phyloP scores from a whole-genome alignment of 2,797 vertebrate species.

The Hephaestus fuliginosus region DNA sequence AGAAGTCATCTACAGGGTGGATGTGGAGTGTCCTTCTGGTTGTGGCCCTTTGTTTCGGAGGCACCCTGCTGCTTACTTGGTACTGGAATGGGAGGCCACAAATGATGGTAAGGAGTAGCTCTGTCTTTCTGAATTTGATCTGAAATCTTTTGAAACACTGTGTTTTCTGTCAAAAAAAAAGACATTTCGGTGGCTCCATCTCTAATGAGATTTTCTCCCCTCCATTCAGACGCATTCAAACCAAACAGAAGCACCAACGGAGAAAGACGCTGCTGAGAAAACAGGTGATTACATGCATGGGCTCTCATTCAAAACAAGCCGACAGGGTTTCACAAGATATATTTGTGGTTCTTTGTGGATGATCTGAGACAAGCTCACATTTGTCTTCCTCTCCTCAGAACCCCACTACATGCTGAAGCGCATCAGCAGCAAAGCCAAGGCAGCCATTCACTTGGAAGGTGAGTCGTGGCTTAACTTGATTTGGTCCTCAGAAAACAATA shows the following conservation, averaged over 20 bases:
- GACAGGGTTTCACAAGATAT: not conserved
- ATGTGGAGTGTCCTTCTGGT: conserved; percentile 67
- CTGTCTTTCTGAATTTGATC: not conserved
- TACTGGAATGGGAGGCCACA: conserved; percentile 51
- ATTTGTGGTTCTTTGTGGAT: not conserved
- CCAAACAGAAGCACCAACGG: conserved; percentile 29
- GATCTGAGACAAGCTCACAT: conserved; percentile 43
- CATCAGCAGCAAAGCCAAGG: conserved; percentile 75
- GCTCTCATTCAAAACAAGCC: not conserved
- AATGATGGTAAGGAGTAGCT: conserved; percentile 45
- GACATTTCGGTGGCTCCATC: not conserved
- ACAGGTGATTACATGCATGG: conserved; percentile 62
- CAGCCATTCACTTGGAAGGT: conserved; percentile 87
- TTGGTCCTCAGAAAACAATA: conserved; percentile 28
- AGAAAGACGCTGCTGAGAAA: conserved; percentile 7
- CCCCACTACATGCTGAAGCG: conserved; percentile 64
- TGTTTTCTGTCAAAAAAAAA: not conserved
- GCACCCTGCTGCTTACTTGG: conserved; percentile 62
- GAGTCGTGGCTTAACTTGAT: conserved; percentile 58
- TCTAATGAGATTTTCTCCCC: conserved; percentile 9
- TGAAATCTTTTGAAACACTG: not conserved
- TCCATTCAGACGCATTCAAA: conserved; percentile 41
- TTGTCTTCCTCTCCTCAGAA: conserved; percentile 64
- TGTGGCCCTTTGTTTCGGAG: conserved; percentile 57
- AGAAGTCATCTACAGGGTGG: conserved; percentile 59